Base-by-base conservation (phyloP, 2,888 invertebrate species). In the Melinopterus prodromus region DNA sequence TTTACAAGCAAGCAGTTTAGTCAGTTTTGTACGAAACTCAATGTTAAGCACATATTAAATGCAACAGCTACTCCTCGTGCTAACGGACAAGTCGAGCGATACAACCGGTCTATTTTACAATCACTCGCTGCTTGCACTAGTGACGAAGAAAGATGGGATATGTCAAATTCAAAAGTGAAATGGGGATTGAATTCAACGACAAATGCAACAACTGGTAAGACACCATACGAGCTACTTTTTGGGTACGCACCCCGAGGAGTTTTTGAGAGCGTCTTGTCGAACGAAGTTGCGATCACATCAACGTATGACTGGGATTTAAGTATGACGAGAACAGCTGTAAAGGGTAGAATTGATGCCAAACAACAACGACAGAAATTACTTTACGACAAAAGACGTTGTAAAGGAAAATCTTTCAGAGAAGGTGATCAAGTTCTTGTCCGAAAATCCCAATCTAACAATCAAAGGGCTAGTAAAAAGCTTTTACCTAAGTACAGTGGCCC, bases 1-100 rank as follows among this genome's bases (percentile, higher is more conserved):
- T 84, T 81, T 71, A 83, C 83, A 0, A 82, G 82, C 15, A 80
- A 79, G n/a, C n/a, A 15, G 3, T 84, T 85, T 78, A 37, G 4
- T 12, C 69, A 80, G 7, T 83, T 80, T 76, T 16, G 70, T n/a
- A 77, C 5, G 15, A 14, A 26, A 4, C 16, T 1, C 26, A 37
- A n/a, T 36, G 14, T 75, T n/a, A 77, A 77, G 38, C n/a, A 36
- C 6, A n/a, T 78, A 4, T 35, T 76, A 6, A 78, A 76, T 12
- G 75, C 78, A 16, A 78, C 78, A 15, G 78, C 74, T 6, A 78
- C 74, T 6, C 74, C 78, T 26, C 26, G 26, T 26, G 26, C 26
- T 26, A 26, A 26, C 26, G 26, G 26, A 26, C 26, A 26, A 26
- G 78, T 75, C n/a, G 75, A 36, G 26, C 16, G 79, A 9, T 79